Evolutionary conservation across 92 coral and sea anemone genomes (phyloP).

Genomic region (Pocillopora meandrina): DNA sequence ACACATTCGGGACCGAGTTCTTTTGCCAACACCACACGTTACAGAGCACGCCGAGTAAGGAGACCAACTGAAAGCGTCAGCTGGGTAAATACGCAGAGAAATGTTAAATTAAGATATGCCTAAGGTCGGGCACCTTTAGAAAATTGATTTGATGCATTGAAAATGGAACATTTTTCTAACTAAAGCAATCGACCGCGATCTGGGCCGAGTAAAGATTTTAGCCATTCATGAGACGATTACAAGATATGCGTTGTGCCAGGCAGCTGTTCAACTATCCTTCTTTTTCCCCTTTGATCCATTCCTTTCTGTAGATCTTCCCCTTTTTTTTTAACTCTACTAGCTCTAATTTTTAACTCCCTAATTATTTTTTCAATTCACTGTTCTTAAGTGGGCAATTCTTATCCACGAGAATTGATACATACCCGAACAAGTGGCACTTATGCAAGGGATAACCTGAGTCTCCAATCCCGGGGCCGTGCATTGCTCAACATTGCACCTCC

Average conservation of each 20-base stretch:
- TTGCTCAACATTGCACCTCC: conserved; percentile 81
- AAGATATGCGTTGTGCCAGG: too few species aligned
- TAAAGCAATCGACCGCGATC: too few species aligned
- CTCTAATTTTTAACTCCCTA: background rate
- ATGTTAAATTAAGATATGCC: background rate
- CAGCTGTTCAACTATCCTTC: too few species aligned
- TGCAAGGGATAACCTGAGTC: conserved; percentile 84
- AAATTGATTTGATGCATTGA: too few species aligned
- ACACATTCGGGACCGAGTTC: conserved; percentile 82
- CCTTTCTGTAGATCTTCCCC: too few species aligned
- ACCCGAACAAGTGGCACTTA: conserved; percentile 76
- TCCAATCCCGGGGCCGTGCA: conserved; percentile 75
- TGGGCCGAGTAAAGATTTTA: too few species aligned
- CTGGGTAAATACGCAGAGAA: background rate
- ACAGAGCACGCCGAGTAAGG: conserved; percentile 79
- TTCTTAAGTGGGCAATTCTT: background rate
- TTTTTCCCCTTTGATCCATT: too few species aligned
- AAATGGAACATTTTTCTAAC: too few species aligned
- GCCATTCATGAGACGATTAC: background rate
- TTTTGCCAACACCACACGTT: conserved; percentile 87
- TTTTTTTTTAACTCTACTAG: too few species aligned
- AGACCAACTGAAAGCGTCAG: conserved; percentile 77
- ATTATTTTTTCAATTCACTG: background rate
- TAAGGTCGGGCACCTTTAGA: background rate
- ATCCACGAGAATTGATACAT: background rate